These are phyloP conservation scores for Chouioia cunea DNA, from an alignment of 2,888 invertebrate species.

Conservation along the genomic window DNA sequence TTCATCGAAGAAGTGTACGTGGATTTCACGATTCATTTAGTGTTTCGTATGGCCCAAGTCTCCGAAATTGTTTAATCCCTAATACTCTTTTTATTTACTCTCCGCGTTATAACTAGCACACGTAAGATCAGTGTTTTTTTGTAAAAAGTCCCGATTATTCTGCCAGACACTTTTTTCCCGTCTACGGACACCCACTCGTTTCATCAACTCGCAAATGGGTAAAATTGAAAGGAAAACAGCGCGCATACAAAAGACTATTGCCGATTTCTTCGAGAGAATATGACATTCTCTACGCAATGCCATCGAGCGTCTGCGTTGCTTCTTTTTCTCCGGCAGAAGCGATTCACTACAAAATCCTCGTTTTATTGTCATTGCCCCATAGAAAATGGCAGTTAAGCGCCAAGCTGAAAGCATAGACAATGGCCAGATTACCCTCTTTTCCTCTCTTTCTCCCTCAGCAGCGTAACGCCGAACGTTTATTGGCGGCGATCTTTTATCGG, in stretches of 20 bases:
- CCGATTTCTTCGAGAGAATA: too few species aligned
- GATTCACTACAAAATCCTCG: conserved; percentile 42
- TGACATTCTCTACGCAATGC: not conserved
- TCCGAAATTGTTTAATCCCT: conserved; percentile 56
- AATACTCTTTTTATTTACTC: not conserved
- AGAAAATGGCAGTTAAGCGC: conserved; percentile 33
- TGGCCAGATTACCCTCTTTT: conserved; percentile 40
- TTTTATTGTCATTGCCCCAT: conserved; percentile 42
- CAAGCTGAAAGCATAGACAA: conserved; percentile 39
- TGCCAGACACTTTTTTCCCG: not conserved
- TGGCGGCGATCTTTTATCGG: conserved; percentile 42
- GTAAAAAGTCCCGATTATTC: conserved; percentile 11
- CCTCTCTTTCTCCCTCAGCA: not conserved
- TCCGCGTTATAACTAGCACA: not conserved
- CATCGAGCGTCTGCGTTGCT: not conserved
- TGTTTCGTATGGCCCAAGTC: conserved; percentile 53
- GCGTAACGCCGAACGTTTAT: conserved; percentile 35
- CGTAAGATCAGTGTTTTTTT: conserved; percentile 25
- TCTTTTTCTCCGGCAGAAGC: conserved; percentile 10
- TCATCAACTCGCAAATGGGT: too few species aligned
- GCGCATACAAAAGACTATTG: too few species aligned
- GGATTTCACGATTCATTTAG: conserved; percentile 63
- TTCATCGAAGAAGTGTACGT: conserved; percentile 43
- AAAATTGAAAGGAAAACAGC: too few species aligned
- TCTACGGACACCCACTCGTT: not conserved